Percentiles rank a stretch among this genome's conserved stretches.
These are phyloP conservation scores for Camelus dromedarius DNA, from an alignment of 2,113 vertebrate species.

Conservation along the genomic window DNA sequence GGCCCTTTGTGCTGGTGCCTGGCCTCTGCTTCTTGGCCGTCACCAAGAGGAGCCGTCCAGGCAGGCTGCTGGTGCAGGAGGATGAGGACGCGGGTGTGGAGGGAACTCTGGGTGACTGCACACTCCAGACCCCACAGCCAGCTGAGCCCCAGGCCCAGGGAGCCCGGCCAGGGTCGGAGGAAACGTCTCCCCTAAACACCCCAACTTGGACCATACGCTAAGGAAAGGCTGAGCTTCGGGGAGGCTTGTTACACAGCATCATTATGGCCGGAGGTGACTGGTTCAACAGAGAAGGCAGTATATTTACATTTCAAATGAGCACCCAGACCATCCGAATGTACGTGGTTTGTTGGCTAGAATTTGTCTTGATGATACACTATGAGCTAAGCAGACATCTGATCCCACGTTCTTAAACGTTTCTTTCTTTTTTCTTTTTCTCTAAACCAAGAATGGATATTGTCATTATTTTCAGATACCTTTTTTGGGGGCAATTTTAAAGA, in stretches of 20 bases:
- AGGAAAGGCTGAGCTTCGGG: fast-evolving
- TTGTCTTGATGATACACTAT: background rate
- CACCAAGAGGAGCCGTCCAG: fast-evolving
- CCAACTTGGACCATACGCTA: fast-evolving
- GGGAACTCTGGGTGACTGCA: background rate
- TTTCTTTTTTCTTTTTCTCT: background rate
- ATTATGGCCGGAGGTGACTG: no score
- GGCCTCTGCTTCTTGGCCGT: background rate
- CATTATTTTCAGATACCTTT: background rate
- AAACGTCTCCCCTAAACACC: no score
- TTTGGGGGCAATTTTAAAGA: background rate
- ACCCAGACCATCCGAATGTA: background rate
- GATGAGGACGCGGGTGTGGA: no score
- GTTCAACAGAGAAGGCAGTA: fast-evolving
- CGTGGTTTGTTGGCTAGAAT: background rate
- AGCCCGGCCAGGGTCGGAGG: fast-evolving
- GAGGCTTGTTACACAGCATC: background rate
- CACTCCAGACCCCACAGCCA: background rate
- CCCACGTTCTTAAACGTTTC: background rate
- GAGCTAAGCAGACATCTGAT: background rate
- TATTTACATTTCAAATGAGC: background rate
- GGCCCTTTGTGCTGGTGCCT: background rate
- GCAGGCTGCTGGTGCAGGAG: fast-evolving
- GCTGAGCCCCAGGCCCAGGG: background rate
- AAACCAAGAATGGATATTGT: background rate